A percentile compares a stretch with the other conserved stretches of the same genome.
phyloP scores from a whole-genome alignment of 2,113 vertebrate genomes.

The Empidonax traillii region DNA sequence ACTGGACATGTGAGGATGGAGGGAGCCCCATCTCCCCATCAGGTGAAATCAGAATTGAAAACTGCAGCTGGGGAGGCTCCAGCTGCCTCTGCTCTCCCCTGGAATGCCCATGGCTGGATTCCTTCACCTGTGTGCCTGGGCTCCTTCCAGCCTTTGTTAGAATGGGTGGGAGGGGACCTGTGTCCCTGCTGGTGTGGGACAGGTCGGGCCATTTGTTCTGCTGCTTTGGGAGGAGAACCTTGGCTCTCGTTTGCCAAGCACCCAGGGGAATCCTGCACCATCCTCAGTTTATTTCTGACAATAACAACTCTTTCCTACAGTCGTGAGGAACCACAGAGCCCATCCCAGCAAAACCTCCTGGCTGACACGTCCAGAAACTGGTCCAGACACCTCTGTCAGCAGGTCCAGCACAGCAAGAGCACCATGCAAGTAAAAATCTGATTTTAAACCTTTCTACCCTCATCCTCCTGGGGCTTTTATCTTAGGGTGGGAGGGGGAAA shows the following conservation, averaged over 20 bases:
- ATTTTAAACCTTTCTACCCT: background rate
- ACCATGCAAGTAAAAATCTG: background rate
- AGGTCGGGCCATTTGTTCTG: background rate
- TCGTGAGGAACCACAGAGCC: rapidly evolving
- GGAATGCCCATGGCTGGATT: rapidly evolving
- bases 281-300: background rate
- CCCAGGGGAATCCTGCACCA: background rate
- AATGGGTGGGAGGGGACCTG: background rate
- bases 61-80: background rate
- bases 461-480: background rate
- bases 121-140: rapidly evolving
- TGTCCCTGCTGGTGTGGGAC: rapidly evolving
- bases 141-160: background rate
- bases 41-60: background rate
- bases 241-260: background rate
- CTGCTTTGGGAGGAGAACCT: background rate
- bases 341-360: background rate
- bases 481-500: background rate
- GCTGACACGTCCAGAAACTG: background rate
- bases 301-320: background rate
- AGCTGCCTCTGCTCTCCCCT: background rate
- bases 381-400: background rate
- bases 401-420: background rate
- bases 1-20: background rate
- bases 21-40: background rate